Evolutionary conservation across 37 sponge, comb jelly and placozoan genomes (phyloP), one percentile per base, ranked within the genome.

Genomic region (Mnemiopsis leidyi): DNA sequence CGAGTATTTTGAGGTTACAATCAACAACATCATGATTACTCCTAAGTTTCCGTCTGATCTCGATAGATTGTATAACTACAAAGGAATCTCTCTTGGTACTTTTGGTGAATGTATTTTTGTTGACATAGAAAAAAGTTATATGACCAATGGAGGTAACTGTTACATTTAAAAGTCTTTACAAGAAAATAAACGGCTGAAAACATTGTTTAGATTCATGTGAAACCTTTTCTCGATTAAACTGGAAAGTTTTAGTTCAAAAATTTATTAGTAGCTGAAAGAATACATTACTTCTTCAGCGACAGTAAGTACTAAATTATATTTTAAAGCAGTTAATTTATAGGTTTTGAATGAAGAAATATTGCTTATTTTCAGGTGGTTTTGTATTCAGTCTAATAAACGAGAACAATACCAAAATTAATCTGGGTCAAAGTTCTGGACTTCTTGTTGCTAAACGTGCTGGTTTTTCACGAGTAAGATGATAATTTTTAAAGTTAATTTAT

Each of bases 301-400:
- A n/a, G n/a, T n/a, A n/a, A n/a, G n/a, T n/a, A n/a, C n/a, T n/a
- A n/a, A n/a, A n/a, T n/a, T n/a, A n/a, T n/a, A n/a, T n/a, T n/a
- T n/a, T n/a, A n/a, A n/a, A n/a, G n/a, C n/a, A n/a, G n/a, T n/a
- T n/a, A n/a, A n/a, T n/a, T n/a, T n/a, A n/a, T n/a, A n/a, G n/a
- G n/a, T n/a, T n/a, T n/a, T n/a, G n/a, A n/a, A n/a, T n/a, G n/a
- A n/a, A n/a, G n/a, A n/a, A n/a, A n/a, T n/a, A n/a, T n/a, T n/a
- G n/a, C n/a, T n/a, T n/a, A n/a, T n/a, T n/a, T n/a, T n/a, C 79
- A 77, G 79, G 79, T 16, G 36, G 79, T 9, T 77, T 31, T 34
- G 0, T 32, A 9, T 77, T 77, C 79, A 13, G 32, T 36, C 18
- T 77, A 13, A 32, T 77, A 13, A 20, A 77, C 18, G 36, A 32